Evolutionary conservation across 2,797 vertebrate species (phyloP), one percentile per base, ranked within the genome.

Genomic region (Acrossocheilus fasciatus): DNA sequence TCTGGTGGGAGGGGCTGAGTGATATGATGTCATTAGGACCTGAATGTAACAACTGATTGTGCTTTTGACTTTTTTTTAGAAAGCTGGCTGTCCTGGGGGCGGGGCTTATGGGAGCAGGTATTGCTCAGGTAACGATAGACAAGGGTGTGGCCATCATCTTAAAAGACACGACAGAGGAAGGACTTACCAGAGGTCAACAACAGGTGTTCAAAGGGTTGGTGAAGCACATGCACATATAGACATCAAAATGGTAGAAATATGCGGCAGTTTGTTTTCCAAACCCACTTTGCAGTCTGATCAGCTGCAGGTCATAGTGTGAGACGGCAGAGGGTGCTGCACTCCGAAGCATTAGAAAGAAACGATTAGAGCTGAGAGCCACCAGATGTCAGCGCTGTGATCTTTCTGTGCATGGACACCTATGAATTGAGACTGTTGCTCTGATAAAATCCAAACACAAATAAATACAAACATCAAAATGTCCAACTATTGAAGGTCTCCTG

Each of bases 41-140:
- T 2, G 20, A 52, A 12, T 83, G 47, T 50, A 68, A 47, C 30
- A 79, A 75, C 43, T 83, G 50, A 47, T n/a, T 47, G n/a, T 79
- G 17, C 57, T 18, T 83, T 43, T 87, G 11, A 4, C 0, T n/a
- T 23, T 75, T 76, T 73, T 17, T 77, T 59, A 98, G 97, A 90
- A 95, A 91, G 1, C 89, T 98, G 75, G 97, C 95, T 0, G 86
- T 97, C 89, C 94, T 97, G 75, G 96, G 97, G 45, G 97, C 96
- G 0, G 97, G 97, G 70, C 95, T 97, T 62, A 98, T 98, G 97
- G 97, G 97, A 57, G 96, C 96, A 0, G 97, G 97, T 1, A 93
- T 97, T 0, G 95, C 96, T 2, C 96, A 97, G 84, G 96, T 97
- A 3, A 96, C 96, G 0, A 90, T 97, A 92, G 96, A 97, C 34